Percentiles rank a stretch among this genome's conserved stretches.
Conservation (phyloP, 2,797 vertebrate genomes). For the Yasuhikotakia modesta region DNA sequence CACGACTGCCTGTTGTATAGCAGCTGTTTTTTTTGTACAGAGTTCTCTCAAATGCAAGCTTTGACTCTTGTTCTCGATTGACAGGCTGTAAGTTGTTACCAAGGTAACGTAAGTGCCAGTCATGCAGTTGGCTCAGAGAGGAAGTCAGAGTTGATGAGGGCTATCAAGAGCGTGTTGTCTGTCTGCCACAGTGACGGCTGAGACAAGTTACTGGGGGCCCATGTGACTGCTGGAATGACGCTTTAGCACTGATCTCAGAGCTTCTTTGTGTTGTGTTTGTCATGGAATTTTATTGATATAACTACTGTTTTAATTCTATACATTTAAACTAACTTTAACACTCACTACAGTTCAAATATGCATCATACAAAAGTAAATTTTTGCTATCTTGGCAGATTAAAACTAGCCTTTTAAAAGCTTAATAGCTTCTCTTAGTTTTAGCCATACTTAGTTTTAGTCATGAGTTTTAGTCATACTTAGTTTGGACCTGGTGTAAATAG, state of each 20-base stretch:
- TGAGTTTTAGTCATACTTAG: too few species aligned
- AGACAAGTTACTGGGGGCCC: neutral
- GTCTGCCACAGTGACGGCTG: neutral
- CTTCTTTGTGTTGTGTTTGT: conserved; percentile 1
- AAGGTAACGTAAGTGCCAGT: conserved; percentile 24
- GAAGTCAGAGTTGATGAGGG: conserved; percentile 39
- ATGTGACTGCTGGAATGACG: neutral
- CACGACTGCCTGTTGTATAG: neutral
- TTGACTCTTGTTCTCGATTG: conserved; percentile 33
- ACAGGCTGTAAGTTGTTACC: conserved; percentile 25
- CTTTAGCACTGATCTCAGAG: neutral
- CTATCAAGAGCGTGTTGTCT: conserved; percentile 28
- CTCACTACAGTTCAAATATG: too few species aligned
- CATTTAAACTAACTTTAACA: too few species aligned
- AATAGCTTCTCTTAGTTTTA: too few species aligned
- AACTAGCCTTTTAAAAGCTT: too few species aligned
- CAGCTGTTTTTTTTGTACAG: neutral
- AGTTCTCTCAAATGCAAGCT: conserved; percentile 13
- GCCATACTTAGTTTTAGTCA: too few species aligned
- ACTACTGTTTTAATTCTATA: too few species aligned
- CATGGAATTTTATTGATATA: neutral
- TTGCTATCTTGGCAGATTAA: too few species aligned
- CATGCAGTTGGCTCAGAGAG: conserved; percentile 12
- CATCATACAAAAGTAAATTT: too few species aligned
- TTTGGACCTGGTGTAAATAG: too few species aligned